Evolutionary conservation across 2,113 vertebrate species (phyloP), one percentile per base, ranked within the genome.

Genomic region (Plestiodon gilberti): DNA sequence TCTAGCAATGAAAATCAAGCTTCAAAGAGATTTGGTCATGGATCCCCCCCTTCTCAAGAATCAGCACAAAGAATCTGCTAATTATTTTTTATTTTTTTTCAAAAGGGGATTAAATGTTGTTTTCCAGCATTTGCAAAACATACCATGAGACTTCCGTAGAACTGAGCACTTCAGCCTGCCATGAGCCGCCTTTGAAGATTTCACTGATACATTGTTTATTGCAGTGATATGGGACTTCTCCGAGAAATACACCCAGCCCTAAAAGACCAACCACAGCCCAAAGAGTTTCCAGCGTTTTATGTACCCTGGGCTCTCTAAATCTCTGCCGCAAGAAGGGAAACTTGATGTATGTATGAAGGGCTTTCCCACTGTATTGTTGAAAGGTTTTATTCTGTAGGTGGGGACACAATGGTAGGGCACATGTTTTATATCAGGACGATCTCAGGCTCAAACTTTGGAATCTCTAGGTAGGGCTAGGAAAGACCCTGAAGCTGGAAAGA

Each of bases 11-110:
- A 94, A 96, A 92, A 77, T 88, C 77, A 88, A 81, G 83, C 90
- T 95, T 96, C 91, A 94, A 94, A 96, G 93, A 88, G 88, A 94
- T 92, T 93, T 96, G 90, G 94, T 95, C 90, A 95, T 92, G 94
- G 92, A 94, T 95, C 88, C 82, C 81, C 91, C 81, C 91, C 93
- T 93, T 55, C 90, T 93, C 81, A 94, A 94, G 92, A 89, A 83
- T 48, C 43, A 48, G 43, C 86, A 82, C 88, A 93, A 80, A 78
- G 90, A 92, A 94, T 20, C 86, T 92, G 91, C 79, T 43, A 88
- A 90, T 93, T 94, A 88, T 88, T 93, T 85, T n/a, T 90, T 52
- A 76, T 62, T 48, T 61, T 40, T 38, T 83, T 92, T 73, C 80
- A 82, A 91, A 33, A 92, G 57, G 35, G 15, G 30, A 23, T 74